Conservation (phyloP, 92 coral and sea anemone genomes). For the Epizoanthus scotinus region DNA sequence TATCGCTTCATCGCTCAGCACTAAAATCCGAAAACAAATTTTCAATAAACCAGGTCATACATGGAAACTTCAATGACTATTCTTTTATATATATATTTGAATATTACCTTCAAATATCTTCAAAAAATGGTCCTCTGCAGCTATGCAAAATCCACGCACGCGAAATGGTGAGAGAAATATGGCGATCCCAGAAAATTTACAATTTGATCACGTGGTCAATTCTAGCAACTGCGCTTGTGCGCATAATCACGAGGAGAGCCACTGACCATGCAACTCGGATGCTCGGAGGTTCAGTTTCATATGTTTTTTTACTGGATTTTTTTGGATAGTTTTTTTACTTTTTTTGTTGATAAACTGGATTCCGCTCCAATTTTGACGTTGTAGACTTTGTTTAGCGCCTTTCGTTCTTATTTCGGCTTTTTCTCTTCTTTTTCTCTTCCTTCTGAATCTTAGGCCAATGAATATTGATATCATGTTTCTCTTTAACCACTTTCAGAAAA, state of each 20-base stretch:
- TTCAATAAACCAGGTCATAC: background rate
- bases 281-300: no score
- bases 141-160: constrained; percentile 56
- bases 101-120: constrained; percentile 27
- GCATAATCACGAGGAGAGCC: constrained; percentile 13
- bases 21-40: background rate
- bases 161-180: constrained; percentile 72
- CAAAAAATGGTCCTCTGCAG: constrained; percentile 31
- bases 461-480: no score
- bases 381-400: no score
- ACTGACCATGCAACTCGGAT: constrained; percentile 20
- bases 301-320: no score
- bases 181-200: constrained; percentile 86
- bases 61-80: background rate
- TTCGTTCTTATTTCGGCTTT: no score
- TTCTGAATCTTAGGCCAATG: no score
- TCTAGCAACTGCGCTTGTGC: constrained; percentile 13
- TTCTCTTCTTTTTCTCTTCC: no score
- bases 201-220: constrained; percentile 90
- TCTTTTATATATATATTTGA: background rate
- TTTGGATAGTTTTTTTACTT: no score
- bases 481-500: no score
- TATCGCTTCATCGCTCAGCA: background rate
- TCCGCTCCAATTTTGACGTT: no score
- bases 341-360: no score